phyloP scores from a whole-genome alignment of 2,113 vertebrate species.

The Caranx melampygus region DNA sequence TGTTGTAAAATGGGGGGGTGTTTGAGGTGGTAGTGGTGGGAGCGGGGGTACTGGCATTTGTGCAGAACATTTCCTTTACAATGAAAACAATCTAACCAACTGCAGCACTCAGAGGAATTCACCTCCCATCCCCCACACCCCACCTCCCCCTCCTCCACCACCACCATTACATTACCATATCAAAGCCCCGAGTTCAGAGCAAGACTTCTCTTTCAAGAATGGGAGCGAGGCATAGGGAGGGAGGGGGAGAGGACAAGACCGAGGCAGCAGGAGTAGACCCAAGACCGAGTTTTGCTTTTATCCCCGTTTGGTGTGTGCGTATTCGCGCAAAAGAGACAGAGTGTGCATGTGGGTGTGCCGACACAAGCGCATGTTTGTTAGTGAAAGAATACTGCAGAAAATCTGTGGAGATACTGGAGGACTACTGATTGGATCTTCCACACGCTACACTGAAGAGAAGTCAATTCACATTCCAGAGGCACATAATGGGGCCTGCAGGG shows the following conservation, averaged over 20 bases:
- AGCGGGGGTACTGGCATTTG: conserved; percentile 77
- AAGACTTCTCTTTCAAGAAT: conserved; percentile 87
- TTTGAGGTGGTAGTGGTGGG: conserved; percentile 24
- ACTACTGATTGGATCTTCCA: conserved; percentile 78
- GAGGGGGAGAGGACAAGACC: conserved; percentile 80
- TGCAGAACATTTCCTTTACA: conserved; percentile 87
- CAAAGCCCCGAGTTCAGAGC: conserved; percentile 88
- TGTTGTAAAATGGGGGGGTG: conserved; percentile 53
- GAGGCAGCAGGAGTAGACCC: conserved; percentile 81
- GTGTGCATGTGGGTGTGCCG: conserved; percentile 28
- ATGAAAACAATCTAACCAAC: conserved; percentile 88
- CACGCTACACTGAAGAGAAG: conserved; percentile 73
- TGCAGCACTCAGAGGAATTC: conserved; percentile 87
- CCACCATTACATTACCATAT: conserved; percentile 88
- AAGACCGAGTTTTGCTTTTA: conserved; percentile 83
- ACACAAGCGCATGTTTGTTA: conserved; percentile 69
- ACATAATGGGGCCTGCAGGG: conserved; percentile 79
- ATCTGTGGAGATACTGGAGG: conserved; percentile 71
- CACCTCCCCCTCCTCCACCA: conserved; percentile 70
- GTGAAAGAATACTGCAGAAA: conserved; percentile 63
- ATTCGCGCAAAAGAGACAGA: conserved; percentile 37
- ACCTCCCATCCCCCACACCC: conserved; percentile 82
- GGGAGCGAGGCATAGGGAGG: conserved; percentile 75
- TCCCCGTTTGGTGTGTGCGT: conserved; percentile 74
- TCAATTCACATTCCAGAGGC: conserved; percentile 81